These are phyloP conservation scores for Bergia sp. DNA, from an alignment of 92 coral and sea anemone genomes.

Conservation along the genomic window DNA sequence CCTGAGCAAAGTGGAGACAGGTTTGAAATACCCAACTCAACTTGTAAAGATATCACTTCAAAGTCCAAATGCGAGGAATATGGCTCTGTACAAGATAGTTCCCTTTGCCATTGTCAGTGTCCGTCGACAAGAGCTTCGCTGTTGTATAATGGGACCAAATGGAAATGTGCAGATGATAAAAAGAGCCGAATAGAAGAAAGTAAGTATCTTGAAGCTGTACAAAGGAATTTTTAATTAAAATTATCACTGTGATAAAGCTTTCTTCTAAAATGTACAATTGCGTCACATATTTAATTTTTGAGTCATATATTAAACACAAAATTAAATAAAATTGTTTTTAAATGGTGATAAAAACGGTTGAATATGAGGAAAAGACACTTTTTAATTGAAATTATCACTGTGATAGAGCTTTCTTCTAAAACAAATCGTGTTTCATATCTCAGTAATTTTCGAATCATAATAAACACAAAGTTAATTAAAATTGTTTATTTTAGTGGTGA, in stretches of 20 bases:
- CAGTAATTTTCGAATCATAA: too few relatives aligned
- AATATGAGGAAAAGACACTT: too few relatives aligned
- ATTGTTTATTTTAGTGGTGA: neutral
- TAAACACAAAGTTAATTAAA: too few relatives aligned
- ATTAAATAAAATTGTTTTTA: too few relatives aligned
- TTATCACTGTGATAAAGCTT: neutral
- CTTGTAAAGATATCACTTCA: constrained; percentile 5
- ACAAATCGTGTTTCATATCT: too few relatives aligned
- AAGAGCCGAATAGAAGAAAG: constrained; percentile 17
- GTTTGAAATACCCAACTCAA: neutral
- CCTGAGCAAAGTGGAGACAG: constrained; percentile 23
- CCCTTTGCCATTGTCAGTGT: constrained; percentile 10
- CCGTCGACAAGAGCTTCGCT: constrained; percentile 27
- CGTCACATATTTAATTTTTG: too few relatives aligned
- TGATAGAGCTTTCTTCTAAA: too few relatives aligned
- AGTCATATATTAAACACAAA: too few relatives aligned
- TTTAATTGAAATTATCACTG: too few relatives aligned
- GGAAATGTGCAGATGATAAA: constrained; percentile 18
- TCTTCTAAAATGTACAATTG: too few relatives aligned
- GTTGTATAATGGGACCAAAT: neutral
- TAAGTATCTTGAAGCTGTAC: constrained; percentile 1
- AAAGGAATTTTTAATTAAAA: neutral
- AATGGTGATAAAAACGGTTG: too few relatives aligned
- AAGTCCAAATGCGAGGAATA: constrained; percentile 7
- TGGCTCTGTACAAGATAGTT: neutral